Evolutionary conservation across 2,888 invertebrate genomes (phyloP).

Genomic region (Ligdia adustata): DNA sequence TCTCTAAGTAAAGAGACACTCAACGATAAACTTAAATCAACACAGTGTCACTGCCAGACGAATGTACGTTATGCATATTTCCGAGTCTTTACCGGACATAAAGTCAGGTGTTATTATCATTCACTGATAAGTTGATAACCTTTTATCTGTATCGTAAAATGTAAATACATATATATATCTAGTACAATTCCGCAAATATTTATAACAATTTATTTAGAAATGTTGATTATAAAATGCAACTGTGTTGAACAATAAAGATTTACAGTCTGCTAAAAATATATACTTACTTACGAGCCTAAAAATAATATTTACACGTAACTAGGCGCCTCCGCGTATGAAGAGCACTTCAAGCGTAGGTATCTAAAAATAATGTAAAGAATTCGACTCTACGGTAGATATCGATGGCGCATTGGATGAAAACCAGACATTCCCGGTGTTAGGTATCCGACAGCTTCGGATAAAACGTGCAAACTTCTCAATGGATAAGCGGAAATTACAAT

Average conservation of each 20-base stretch:
- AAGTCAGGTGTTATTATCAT: background rate
- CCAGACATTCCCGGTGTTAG: slow-evolving; percentile 60
- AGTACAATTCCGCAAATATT: background rate
- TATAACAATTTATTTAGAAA: background rate
- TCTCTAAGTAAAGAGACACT: slow-evolving; percentile 26
- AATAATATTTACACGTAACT: slow-evolving; percentile 38
- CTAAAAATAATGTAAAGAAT: slow-evolving; percentile 57
- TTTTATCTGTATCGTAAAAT: no score
- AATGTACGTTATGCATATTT: slow-evolving; percentile 6
- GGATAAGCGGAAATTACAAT: slow-evolving; percentile 21
- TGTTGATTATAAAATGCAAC: slow-evolving; percentile 6
- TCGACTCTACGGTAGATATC: slow-evolving; percentile 44
- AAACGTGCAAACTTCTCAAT: slow-evolving; percentile 53
- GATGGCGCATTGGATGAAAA: slow-evolving; percentile 48
- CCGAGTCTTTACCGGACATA: slow-evolving; percentile 7
- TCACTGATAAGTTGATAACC: no score
- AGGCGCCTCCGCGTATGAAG: slow-evolving; percentile 26
- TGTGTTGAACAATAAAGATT: slow-evolving; percentile 19
- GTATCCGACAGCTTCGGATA: slow-evolving; percentile 55
- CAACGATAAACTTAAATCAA: slow-evolving; percentile 17
- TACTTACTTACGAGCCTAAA: slow-evolving; percentile 26
- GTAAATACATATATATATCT: no score
- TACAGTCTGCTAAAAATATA: slow-evolving; percentile 28
- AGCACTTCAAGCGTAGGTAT: slow-evolving; percentile 28
- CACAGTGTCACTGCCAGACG: slow-evolving; percentile 26